These are phyloP conservation scores for Drosophila funebris DNA, from an alignment of 1,140 invertebrate genomes.

Conservation along the genomic window DNA sequence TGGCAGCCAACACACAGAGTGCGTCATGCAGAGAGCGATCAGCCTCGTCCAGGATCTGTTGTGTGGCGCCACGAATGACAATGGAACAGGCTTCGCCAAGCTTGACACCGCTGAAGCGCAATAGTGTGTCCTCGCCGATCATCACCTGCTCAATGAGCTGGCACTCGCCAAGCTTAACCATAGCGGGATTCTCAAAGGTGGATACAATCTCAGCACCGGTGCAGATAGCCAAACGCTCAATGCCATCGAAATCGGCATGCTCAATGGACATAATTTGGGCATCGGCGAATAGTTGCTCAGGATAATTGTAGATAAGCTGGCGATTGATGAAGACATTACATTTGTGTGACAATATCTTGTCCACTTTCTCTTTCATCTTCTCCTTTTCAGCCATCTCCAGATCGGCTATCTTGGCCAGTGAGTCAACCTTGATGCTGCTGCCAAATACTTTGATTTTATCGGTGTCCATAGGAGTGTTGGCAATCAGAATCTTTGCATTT, in stretches of 20 bases:
- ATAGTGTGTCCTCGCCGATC: conserved; percentile 98
- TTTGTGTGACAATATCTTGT: conserved; percentile 97
- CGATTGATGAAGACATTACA: conserved; percentile 99
- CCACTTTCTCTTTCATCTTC: conserved; percentile 99
- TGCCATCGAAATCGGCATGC: conserved; percentile 99
- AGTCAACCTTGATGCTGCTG: conserved; percentile 98
- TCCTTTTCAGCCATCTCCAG: conserved; percentile 99
- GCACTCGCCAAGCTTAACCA: conserved; percentile 97
- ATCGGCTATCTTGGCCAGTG: conserved; percentile 98
- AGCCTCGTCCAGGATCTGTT: conserved; percentile 99
- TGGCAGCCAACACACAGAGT: conserved; percentile 97
- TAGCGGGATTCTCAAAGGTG: conserved; percentile 97
- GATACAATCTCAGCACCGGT: conserved; percentile 99
- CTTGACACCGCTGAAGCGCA: conserved; percentile 97
- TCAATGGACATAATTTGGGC: conserved; percentile 99
- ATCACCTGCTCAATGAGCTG: conserved; percentile 98
- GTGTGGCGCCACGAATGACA: conserved; percentile 98
- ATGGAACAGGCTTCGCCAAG: conserved; percentile 98
- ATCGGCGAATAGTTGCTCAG: conserved; percentile 99
- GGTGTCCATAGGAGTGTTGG: conserved; percentile 99
- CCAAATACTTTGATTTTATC: conserved; percentile 99
- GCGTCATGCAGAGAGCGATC: conserved; percentile 99
- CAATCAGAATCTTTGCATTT: conserved; percentile 98
- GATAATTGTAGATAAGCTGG: conserved; percentile 99
- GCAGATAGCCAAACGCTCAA: conserved; percentile 97